Base-by-base conservation (phyloP, 2,888 invertebrate genomes). In the Papilio protenor region DNA sequence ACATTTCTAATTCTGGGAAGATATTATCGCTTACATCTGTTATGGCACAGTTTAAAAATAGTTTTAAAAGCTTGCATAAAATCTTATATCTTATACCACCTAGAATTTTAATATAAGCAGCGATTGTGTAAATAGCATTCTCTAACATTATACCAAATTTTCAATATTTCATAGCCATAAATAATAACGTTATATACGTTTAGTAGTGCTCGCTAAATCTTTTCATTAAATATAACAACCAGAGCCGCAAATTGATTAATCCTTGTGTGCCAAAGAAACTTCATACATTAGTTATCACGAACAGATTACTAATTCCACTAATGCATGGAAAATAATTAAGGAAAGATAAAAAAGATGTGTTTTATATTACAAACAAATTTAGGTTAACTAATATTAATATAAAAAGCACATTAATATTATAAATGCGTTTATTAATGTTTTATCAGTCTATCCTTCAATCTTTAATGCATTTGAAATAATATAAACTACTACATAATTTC, bases 181-280 rank as follows among this genome's bases (percentile, higher is more conserved):
- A 40, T n/a, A 10, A 2, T 18, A 40, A n/a, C 40, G 8, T 40
- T 8, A 23, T 10, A 33, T 64, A 40, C 64, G 57, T 76, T 76
- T 40, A 47, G 33, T 61, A 49, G n/a, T 49, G 59, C 59, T 23
- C 23, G 8, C 40, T 71, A 76, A 49, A 76, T 70, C n/a, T 33
- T 71, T 76, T 49, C 45, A 71, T 47, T 71, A 21, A 47, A 71
- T 71, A 59, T 11, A 59, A 71, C 71, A 40, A 40, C 55, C 23
- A 61, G 76, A 45, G 18, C 33, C 23, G 52, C 76, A 71, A 76
- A 76, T 76, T 76, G 71, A 76, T 76, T 76, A 76, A 76, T 72
- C 27, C 76, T 61, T 61, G 71, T 76, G 70, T 71, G 76, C 76
- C 71, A 76, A 61, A 61, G 76, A 72, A 76, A 76, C 70, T 71